Evolutionary conservation across 2,113 vertebrate species (phyloP), one percentile per base, ranked within the genome.

Genomic region (Dissostichus mawsoni): DNA sequence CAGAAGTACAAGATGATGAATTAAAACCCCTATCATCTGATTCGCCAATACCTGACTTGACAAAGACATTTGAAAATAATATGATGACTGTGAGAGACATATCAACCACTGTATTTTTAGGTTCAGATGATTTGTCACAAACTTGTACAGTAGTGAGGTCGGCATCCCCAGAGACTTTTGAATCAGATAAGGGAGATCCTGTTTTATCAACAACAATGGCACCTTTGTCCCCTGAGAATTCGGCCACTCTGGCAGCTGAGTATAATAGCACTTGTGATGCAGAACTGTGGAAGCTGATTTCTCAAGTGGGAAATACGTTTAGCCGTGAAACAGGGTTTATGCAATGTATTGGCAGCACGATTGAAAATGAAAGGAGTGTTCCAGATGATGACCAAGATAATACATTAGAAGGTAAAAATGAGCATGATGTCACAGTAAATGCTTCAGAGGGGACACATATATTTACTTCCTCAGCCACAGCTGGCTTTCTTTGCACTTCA

Each of bases 221-320:
- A 2, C 59, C 56, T 10, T 18, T 11, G 18, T 58, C 67, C 69
- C 25, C 20, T 52, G 45, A 85, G 2, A 55, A 86, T 41, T 74
- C 74, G 9, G 47, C 65, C 0, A 5, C 63, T 44, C 66, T 69
- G 25, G 76, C 74, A 16, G 76, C 86, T 55, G 76, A 91, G 63
- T 88, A 93, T 78, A 84, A 85, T 77, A 78, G 89, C 0, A 53
- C 80, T 67, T 76, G 86, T 68, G 90, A 89, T 36, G 84, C 79
- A 69, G 85, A 92, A 2, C 41, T 81, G 11, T 85, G 76, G 70
- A 90, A 78, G 16, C 69, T 94, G 9, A 92, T 92, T 16, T 90
- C 93, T 83, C 85, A 93, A 63, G 48, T 33, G n/a, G 87, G 92
- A 55, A 89, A 94, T 84, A 91, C 72, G 0, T 95, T 91, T 64